Base-by-base conservation (phyloP, 2,113 vertebrate species). In the Rhabdomys dilectus region DNA sequence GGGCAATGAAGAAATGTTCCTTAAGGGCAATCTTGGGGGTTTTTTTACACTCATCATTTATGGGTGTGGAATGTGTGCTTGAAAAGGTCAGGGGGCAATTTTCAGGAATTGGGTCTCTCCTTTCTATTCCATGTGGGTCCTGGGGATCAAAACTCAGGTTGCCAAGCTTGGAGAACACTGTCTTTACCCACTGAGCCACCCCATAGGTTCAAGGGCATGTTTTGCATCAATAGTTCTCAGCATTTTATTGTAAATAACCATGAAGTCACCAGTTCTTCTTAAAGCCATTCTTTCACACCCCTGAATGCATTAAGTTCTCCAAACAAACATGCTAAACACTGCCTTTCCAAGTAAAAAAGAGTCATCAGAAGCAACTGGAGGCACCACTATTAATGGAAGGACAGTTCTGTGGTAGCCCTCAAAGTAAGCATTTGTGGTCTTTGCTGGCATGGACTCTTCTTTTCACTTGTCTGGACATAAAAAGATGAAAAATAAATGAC, bases 341-440 rank as follows among this genome's bases (percentile, higher is more conserved):
- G 24, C 7, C 94, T 96, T 96, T 93, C 72, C 85, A 90, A 64
- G 82, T 84, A 90, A 93, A 95, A 95, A 82, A 42, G 45, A 85
- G 60, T 45, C 58, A 34, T 85, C 39, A 64, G 82, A 85, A 85
- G 82, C n/a, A 93, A 91, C n/a, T 2, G 3, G 70, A 97, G 64
- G 17, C 60, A 66, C 78, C 24, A 11, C 91, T 70, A 42, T n/a
- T 7, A 90, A 36, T 36, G 5, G 68, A 91, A 93, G 34, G 24
- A 21, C 81, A 60, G 72, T 34, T 86, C n/a, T 84, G 5, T 70
- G n/a, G 70, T 42, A 64, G 81, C 70, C 84, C 88, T 95, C 80
- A 89, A 93, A 93, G 76, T 93, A 93, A 96, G 39, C 39, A 97
- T 96, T 8, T 78, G 42, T 45, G 13, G 15, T 89, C 88, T 95